Base-by-base conservation (phyloP, 2,797 vertebrate genomes). In the Silurus aristotelis region DNA sequence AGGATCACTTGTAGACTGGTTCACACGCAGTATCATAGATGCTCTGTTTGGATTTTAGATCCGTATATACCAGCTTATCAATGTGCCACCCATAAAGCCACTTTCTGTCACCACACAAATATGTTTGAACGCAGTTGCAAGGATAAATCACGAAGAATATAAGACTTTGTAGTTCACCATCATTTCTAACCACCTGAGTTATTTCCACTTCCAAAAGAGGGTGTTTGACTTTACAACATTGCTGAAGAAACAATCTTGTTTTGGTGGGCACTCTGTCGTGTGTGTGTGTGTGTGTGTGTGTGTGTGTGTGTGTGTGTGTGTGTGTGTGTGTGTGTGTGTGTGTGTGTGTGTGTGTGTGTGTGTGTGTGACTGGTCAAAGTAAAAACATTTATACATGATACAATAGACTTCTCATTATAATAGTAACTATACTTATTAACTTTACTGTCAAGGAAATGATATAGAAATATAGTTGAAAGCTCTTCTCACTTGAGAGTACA, bases 401-500 rank as follows among this genome's bases (percentile, higher is more conserved):
- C 38, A 31, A 48, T 48, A 61, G 10, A 20, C 55, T 83, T 31
- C 17, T 55, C 58, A 31, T 71, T 22, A 60, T 58, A 43, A 56
- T 6, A 10, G 38, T 31, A 25, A 48, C 48, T 25, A 80, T 66
- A 66, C 9, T 4, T 60, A 9, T 52, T 66, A 31, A 31, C 31
- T 10, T 19, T n/a, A 43, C 6, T 22, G 31, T 52, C 48, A 52
- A 38, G 5, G 31, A 38, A 38, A 46, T 64, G 2, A 25, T 64
- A 17, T 1, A 3, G 46, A 79, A 79, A 25, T n/a, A 17, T 25
- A 46, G 38, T 25, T 6, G 38, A 63, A 68, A 56, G 56, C 81
- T 61, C 12, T 20, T 71, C 56, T 63, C 66, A 84, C 64, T 66
- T 71, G 19, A 25, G 22, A 58, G 73, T 55, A 71, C 76, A 73